Percentiles rank a stretch among this genome's conserved stretches.
phyloP scores from a whole-genome alignment of 2,113 vertebrate genomes.

The Cottus gobio region DNA sequence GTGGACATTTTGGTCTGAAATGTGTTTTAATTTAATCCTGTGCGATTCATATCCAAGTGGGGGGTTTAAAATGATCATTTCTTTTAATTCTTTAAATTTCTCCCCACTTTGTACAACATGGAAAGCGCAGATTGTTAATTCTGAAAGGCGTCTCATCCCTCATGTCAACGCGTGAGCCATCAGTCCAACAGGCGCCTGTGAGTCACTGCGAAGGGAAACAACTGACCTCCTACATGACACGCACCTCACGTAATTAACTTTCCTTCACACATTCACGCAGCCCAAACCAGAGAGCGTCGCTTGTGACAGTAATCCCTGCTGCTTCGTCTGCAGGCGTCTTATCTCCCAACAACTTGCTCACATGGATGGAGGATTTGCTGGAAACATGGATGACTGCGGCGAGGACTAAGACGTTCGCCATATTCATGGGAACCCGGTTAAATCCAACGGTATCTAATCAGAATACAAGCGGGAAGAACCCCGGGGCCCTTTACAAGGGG shows the following conservation, averaged over 20 bases:
- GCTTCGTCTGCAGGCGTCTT: constrained; percentile 63
- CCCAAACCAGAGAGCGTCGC: constrained; percentile 51
- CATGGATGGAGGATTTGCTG: constrained; percentile 65
- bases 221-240: constrained; percentile 59
- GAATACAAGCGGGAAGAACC: constrained; percentile 47
- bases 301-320: constrained; percentile 73
- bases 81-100: constrained; percentile 12
- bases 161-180: constrained; percentile 7
- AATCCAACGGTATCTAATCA: constrained; percentile 44
- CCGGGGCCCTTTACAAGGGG: constrained; percentile 26
- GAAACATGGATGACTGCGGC: constrained; percentile 44
- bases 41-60: not conserved
- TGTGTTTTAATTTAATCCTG: not conserved
- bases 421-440: constrained; percentile 45
- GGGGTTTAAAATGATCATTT: no score
- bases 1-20: not conserved
- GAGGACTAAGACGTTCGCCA: constrained; percentile 24
- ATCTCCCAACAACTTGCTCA: constrained; percentile 67
- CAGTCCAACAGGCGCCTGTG: constrained; percentile 20
- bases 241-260: constrained; percentile 66
- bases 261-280: constrained; percentile 43
- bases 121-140: constrained; percentile 7
- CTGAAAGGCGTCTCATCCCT: constrained; percentile 2
- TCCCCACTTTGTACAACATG: not conserved
- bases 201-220: constrained; percentile 43